Conservation (phyloP, 2,113 vertebrate species). For the Coregonus clupeaformis region DNA sequence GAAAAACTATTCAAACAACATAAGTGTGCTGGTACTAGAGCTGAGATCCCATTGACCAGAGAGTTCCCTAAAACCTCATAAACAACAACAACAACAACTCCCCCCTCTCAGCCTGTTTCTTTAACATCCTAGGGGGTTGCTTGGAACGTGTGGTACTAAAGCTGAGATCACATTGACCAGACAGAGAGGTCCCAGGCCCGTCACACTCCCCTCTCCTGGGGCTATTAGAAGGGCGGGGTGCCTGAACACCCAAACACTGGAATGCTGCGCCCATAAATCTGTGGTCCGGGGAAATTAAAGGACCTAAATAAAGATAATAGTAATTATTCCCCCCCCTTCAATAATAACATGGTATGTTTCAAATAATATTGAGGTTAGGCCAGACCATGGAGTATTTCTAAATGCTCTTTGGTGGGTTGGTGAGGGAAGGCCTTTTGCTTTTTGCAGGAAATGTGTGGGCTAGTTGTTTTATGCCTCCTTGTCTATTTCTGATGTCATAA, state of each 20-base stretch:
- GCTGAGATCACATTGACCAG: constrained; percentile 15
- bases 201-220: constrained; percentile 28
- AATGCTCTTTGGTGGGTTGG: constrained; percentile 38
- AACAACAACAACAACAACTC: no score
- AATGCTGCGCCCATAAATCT: constrained; percentile 67
- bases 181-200: constrained; percentile 30
- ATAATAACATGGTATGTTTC: constrained; percentile 68
- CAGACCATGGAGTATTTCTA: constrained; percentile 53
- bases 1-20: no score
- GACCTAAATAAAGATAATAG: constrained; percentile 67
- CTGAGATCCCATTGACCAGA: no score
- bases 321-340: constrained; percentile 63
- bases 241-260: constrained; percentile 59
- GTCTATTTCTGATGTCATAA: constrained; percentile 43
- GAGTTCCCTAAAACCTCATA: no score
- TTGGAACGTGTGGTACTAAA: not conserved
- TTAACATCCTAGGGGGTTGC: no score
- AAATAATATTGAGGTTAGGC: constrained; percentile 67
- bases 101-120: no score
- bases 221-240: constrained; percentile 62
- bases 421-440: constrained; percentile 11
- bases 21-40: no score
- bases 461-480: constrained; percentile 48
- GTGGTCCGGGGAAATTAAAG: constrained; percentile 70
- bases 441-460: no score